Conservation (phyloP, 1,140 invertebrate species). For the Zaprionus tsacasi region DNA sequence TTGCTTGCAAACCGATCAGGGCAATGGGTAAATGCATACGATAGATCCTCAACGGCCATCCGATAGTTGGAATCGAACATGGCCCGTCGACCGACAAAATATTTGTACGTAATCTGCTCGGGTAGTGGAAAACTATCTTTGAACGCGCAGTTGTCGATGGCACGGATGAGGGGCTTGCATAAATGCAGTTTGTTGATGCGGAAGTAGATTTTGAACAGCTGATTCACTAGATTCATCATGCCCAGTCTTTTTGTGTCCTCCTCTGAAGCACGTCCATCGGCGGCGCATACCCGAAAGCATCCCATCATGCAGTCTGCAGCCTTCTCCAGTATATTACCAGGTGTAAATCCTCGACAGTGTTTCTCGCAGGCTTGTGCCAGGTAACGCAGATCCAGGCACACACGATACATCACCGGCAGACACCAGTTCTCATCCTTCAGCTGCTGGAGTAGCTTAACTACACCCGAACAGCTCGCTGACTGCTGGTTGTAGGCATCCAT, state of each 20-base stretch:
- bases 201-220: constrained; percentile 99
- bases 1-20: constrained; percentile 93
- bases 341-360: constrained; percentile 85
- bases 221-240: constrained; percentile 98
- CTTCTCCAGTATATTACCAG: constrained; percentile 94
- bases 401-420: constrained; percentile 94
- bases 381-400: constrained; percentile 94
- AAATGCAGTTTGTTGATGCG: constrained; percentile 98
- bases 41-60: constrained; percentile 94
- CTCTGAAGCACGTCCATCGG: constrained; percentile 94
- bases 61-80: constrained; percentile 99
- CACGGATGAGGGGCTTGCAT: constrained; percentile 97
- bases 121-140: constrained; percentile 94
- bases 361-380: constrained; percentile 92
- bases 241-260: constrained; percentile 97
- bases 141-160: constrained; percentile 95
- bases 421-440: constrained; percentile 99
- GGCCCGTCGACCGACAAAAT: constrained; percentile 98
- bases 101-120: constrained; percentile 97
- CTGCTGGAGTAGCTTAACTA: constrained; percentile 93
- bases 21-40: constrained; percentile 96
- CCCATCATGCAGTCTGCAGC: constrained; percentile 97
- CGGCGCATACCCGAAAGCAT: constrained; percentile 97
- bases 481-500: constrained; percentile 92
- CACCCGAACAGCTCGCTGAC: constrained; percentile 89